Evolutionary conservation across 2,888 invertebrate genomes (phyloP).

Genomic region (Bhutanitis thaidina): DNA sequence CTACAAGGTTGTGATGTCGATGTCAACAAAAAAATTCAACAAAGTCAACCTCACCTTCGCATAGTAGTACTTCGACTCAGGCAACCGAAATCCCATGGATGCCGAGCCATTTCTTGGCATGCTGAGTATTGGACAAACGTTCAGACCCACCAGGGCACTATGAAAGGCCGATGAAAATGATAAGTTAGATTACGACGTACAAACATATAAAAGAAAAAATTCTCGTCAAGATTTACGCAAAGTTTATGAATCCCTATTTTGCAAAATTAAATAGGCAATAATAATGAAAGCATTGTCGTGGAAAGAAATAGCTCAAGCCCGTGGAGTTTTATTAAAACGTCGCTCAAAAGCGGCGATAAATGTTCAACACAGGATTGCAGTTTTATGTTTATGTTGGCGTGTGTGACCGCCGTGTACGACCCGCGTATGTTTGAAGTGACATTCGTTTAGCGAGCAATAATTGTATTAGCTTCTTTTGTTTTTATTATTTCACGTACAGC

Average conservation of each 20-base stretch:
- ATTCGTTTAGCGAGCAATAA: conserved; percentile 45
- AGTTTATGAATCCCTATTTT: conserved; percentile 4
- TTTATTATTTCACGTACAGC: too few species aligned
- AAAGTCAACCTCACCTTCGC: too few species aligned
- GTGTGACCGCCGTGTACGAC: neutral
- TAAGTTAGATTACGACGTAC: neutral
- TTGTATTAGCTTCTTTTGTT: conserved; percentile 34
- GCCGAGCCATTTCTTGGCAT: too few species aligned
- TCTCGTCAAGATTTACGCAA: neutral
- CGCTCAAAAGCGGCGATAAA: conserved; percentile 13
- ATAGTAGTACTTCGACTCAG: too few species aligned
- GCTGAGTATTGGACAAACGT: too few species aligned
- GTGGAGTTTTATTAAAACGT: conserved; percentile 17
- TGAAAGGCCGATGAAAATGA: too few species aligned
- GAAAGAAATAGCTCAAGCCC: conserved; percentile 1
- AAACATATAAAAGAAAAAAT: neutral
- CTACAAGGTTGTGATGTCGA: too few species aligned
- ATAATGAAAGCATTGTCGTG: conserved; percentile 4
- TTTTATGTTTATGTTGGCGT: conserved; percentile 13
- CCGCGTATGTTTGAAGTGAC: conserved; percentile 16
- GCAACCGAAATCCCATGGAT: too few species aligned
- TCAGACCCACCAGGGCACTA: too few species aligned
- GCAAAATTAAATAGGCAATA: conserved; percentile 14
- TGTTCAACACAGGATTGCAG: conserved; percentile 15
- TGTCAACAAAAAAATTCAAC: too few species aligned